Conservation (phyloP, 2,113 vertebrate genomes). For the Oriolus oriolus region DNA sequence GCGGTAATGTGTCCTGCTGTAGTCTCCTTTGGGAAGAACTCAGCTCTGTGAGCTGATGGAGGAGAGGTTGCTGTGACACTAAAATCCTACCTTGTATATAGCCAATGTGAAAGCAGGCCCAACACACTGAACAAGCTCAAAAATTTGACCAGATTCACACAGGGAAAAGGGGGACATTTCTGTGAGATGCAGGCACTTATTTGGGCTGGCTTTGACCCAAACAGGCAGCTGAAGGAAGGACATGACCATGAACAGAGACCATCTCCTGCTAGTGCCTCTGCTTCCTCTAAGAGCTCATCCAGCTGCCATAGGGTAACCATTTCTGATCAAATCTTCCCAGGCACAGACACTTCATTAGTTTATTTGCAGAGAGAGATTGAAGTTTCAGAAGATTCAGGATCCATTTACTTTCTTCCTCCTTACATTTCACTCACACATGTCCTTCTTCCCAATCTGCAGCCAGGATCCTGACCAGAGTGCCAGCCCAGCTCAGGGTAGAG, state of each 20-base stretch:
- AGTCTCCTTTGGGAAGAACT: neutral
- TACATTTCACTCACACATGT: neutral
- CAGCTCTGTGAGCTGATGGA: neutral
- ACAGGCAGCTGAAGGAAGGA: neutral
- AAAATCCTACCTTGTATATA: neutral
- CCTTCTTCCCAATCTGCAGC: neutral
- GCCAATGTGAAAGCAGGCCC: neutral
- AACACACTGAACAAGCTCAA: neutral
- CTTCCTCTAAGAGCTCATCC: neutral
- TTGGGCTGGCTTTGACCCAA: neutral
- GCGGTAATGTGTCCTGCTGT: neutral
- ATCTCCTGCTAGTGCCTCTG: neutral
- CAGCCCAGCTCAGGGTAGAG: neutral
- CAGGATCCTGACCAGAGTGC: neutral
- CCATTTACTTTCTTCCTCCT: neutral
- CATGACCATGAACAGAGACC: rapidly evolving
- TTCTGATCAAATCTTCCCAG: neutral
- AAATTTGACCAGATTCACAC: neutral
- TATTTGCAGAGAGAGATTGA: neutral
- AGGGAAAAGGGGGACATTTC: neutral
- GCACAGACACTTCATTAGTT: neutral
- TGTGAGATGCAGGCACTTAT: neutral
- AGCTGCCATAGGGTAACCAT: neutral
- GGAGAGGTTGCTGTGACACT: neutral
- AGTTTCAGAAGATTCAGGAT: neutral